Base-by-base conservation (phyloP, 2,888 invertebrate species). In the Eustalomyia histrio region DNA sequence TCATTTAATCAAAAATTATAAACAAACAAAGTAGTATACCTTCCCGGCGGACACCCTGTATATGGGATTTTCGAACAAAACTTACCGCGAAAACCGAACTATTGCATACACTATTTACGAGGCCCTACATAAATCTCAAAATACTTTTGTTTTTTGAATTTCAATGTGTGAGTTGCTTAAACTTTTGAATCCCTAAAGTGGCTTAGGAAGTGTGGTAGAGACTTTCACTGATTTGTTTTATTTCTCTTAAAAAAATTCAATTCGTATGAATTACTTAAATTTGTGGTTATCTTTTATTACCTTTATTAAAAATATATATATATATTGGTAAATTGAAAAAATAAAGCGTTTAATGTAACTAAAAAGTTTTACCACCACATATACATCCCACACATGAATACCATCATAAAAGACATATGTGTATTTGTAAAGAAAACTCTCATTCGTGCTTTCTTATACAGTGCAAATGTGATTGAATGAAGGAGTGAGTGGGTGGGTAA, bases 281-380 rank as follows among this genome's bases (percentile, higher is more conserved):
- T 16, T 50, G n/a, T 63, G 24, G 16, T 50, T 50, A 63, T 50
- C 47, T 75, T 79, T 81, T 76, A 80, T 79, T 84, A 73, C 80
- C 68, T 79, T 82, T 82, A 84, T 84, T 82, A 83, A 84, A 83
- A 83, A 84, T 82, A n/a, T n/a, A n/a, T n/a, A n/a, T n/a, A n/a
- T n/a, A n/a, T 67, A 67, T 39, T 68, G 53, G 76, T 72, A 80
- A 79, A 80, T 80, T 76, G 76, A 76, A 80, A 80, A 80, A 47
- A 14, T 47, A 47, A 47, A 53, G 75, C 71, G 60, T 71, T 75
- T 72, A 76, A 72, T 67, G 63, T 53, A 64, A 57, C 53, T 50
- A 35, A 53, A 71, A 68, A 76, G 63, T 74, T 76, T 64, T 57
- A 43, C 50, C 53, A 53, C 72, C 35, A 21, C 60, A 47, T n/a